Evolutionary conservation across 2,888 invertebrate species (phyloP), one percentile per base, ranked within the genome.

Genomic region (Lasioglossum figueresi): DNA sequence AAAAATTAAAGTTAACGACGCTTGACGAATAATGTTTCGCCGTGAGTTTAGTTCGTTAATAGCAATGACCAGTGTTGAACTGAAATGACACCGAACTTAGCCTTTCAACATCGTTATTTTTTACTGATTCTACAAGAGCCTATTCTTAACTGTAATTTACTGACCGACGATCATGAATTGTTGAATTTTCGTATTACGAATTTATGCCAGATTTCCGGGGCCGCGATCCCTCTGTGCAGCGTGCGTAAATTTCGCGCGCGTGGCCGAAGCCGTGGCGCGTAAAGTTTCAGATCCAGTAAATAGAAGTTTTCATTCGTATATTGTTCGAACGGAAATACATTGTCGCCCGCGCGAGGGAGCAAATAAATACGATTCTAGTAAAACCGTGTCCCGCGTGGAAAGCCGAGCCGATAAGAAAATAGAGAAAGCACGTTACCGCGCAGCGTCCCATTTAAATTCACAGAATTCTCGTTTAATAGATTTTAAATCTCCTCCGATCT

Each of bases 401-500:
- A 52, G 52, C 16, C 8, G 31, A 70, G 37, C 77, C 23, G 56
- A n/a, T 19, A 31, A 31, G 45, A n/a, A 43, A 68, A 52, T 27
- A 23, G 68, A 40, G 45, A 12, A 45, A 5, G 37, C 16, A 37
- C 37, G 5, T 31, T n/a, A 56, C 71, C 2, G 8, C 14, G 19
- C 68, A 16, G 40, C 43, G 19, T 66, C 16, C 52, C 63, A 72
- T 83, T 80, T 68, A 59, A 80, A 83, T 79, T 79, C 75, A 68
- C 56, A 14, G 72, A 76, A 84, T 74, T 73, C 76, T 2, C 80
- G 80, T 84, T 76, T 59, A 85, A 83, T 76, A 80, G 80, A 84
- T 84, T 80, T 43, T 63, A 66, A 73, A 84, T 76, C 84, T 70
- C 31, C 19, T 5, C 27, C 6, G 56, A 56, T 56, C 56, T 16